phyloP scores from a whole-genome alignment of 2,888 invertebrate species.

The Cylindroiulus punctatus region DNA sequence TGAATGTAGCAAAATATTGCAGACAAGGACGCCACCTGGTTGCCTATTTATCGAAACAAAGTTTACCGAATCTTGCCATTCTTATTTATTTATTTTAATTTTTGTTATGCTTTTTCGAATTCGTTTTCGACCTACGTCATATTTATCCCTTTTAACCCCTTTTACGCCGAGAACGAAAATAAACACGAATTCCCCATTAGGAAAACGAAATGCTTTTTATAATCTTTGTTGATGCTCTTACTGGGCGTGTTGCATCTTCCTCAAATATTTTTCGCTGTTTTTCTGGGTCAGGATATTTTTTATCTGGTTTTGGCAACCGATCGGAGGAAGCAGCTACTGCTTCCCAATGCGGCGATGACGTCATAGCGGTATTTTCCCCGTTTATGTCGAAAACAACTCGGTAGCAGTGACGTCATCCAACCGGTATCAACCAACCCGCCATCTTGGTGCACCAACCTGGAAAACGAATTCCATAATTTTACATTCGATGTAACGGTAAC shows the following conservation, averaged over 20 bases:
- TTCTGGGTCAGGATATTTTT: constrained; percentile 26
- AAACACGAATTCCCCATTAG: constrained; percentile 27
- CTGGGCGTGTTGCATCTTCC: not conserved
- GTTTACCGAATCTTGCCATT: not conserved
- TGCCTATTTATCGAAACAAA: not conserved
- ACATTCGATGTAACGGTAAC: too few species aligned
- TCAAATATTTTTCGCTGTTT: constrained; percentile 34
- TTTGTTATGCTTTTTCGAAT: too few species aligned
- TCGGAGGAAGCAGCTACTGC: not conserved
- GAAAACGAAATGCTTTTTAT: constrained; percentile 6
- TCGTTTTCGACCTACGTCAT: not conserved
- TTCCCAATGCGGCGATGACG: constrained; percentile 10
- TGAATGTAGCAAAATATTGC: not conserved
- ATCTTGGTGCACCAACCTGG: not conserved
- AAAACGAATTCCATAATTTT: too few species aligned
- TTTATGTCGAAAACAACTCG: not conserved
- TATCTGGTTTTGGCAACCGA: not conserved
- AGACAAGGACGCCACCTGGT: not conserved
- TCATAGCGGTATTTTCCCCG: not conserved
- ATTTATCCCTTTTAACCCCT: constrained; percentile 37
- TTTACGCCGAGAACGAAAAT: not conserved
- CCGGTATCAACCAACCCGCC: not conserved
- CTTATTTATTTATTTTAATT: not conserved
- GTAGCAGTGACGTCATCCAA: not conserved
- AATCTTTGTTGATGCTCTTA: not conserved